Conservation (phyloP, 2,113 vertebrate genomes). For the Chrysochloris asiatica region DNA sequence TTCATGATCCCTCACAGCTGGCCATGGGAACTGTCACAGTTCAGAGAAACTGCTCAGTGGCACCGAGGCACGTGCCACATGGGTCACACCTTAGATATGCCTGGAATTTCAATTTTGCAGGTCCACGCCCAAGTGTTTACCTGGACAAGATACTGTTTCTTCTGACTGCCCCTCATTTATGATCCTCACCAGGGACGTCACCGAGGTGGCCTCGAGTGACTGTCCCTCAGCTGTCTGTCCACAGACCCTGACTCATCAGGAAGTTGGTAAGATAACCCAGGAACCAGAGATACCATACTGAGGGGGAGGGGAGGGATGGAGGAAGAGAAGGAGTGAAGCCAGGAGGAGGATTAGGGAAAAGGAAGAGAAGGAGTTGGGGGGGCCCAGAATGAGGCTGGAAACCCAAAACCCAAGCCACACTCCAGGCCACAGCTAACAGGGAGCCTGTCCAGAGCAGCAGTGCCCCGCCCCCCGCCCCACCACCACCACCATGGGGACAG, state of each 20-base stretch:
- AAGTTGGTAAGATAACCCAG: not conserved
- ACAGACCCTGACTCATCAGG: slow-evolving; percentile 60
- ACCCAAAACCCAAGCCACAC: too few relatives aligned
- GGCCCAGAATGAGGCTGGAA: too few relatives aligned
- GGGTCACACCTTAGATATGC: too few relatives aligned
- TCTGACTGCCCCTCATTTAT: not conserved
- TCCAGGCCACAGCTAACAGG: too few relatives aligned
- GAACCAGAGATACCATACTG: too few relatives aligned
- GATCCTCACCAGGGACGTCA: not conserved
- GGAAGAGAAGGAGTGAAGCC: too few relatives aligned
- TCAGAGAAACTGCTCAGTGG: not conserved
- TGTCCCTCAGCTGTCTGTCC: not conserved
- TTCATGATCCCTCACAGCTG: not conserved
- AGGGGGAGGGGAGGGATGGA: too few relatives aligned
- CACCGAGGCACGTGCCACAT: too few relatives aligned
- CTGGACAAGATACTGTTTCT: slow-evolving; percentile 2
- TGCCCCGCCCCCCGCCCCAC: too few relatives aligned
- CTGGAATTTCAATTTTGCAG: fast-evolving
- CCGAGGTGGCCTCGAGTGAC: not conserved
- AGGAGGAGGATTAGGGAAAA: fast-evolving
- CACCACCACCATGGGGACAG: too few relatives aligned
- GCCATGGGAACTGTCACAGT: not conserved
- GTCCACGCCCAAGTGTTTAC: slow-evolving; percentile 20
- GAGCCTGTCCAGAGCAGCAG: too few relatives aligned
- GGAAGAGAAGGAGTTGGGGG: too few relatives aligned